Evolutionary conservation across 2,113 vertebrate genomes (phyloP), one percentile per base, ranked within the genome.

Genomic region (Cricetomys ansorgei): DNA sequence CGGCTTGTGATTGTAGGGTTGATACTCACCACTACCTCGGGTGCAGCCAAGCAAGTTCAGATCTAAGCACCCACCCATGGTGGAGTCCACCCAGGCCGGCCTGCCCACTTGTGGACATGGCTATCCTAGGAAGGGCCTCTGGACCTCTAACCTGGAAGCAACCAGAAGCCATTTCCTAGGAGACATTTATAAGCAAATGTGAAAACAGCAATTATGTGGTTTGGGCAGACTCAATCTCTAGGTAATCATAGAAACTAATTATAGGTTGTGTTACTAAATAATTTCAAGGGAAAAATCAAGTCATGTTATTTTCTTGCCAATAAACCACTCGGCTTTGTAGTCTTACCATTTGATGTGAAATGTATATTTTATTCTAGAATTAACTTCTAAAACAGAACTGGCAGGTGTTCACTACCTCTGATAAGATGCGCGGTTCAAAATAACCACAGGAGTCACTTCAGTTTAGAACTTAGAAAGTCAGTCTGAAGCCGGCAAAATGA

Each of bases 171-270:
- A 10, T 93, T 88, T 72, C 88, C 70, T 79, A 45, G 55, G 76
- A 96, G 65, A 91, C 27, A 64, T 76, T 92, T 89, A 34, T 12
- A 67, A 67, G 72, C 29, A 50, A 43, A 91, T 80, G 55, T 77
- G 72, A 93, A 93, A 88, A 91, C 93, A 88, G 77, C 76, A 53
- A 59, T 88, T 88, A 81, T 15, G 65, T 73, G 53, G 69, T 93
- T 93, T 91, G 93, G 64, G 64, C 73, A 27, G 37, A 80, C 85
- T 73, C 83, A 57, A 85, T 48, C 57, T 79, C 72, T 86, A 19
- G 69, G 64, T 96, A 91, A 90, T 73, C 83, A 73, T 48, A 69
- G 83, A 93, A 73, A 45, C 70, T 67, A 91, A 91, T 72, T 88
- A 45, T 79, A 95, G 88, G 62, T 91, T 93, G 55, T 67, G 65